Base-by-base conservation (phyloP, 2,888 invertebrate genomes). In the Andrena camellia region DNA sequence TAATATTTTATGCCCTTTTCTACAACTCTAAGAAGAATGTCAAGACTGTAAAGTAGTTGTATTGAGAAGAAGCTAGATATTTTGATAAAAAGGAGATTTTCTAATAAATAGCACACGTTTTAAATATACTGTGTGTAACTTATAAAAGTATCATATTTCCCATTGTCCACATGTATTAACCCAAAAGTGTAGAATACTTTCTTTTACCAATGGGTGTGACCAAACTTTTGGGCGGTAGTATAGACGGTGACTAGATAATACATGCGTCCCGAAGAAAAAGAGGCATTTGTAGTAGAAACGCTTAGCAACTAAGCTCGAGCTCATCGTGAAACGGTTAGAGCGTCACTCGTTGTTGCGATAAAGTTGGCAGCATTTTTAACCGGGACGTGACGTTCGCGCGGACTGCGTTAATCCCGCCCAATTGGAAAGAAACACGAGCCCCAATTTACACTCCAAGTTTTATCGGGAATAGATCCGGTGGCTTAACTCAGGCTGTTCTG, bases 321-420 rank as follows among this genome's bases (percentile, higher is more conserved):
- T 57, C 57, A 57, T 57, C 23, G 23, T 54, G 8, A 23, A 54
- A 54, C 29, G n/a, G 31, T 62, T 23, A 62, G 33, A 62, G 20
- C 10, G 35, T 35, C n/a, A n/a, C 6, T 59, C 29, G 68, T 2
- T 23, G 69, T 59, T 13, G 29, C 26, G 42, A 23, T 57, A 64
- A 57, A 33, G 31, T 77, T 64, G 13, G 23, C n/a, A 17, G 10
- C 17, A n/a, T 48, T 66, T 77, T 48, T 59, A 57, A 13, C 50
- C 13, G 5, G 10, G 23, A 17, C 35, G 59, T 10, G 20, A 20
- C 60, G 70, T 29, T 48, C 33, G 17, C 13, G 48, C 3, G n/a
- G n/a, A 50, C 35, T 31, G 50, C 26, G 72, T 64, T 77, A 77
- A 77, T 73, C 66, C 64, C 50, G 13, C 26, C 35, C 26, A 64